Evolutionary conservation across 2,113 vertebrate genomes (phyloP).

Genomic region (Indri indri): DNA sequence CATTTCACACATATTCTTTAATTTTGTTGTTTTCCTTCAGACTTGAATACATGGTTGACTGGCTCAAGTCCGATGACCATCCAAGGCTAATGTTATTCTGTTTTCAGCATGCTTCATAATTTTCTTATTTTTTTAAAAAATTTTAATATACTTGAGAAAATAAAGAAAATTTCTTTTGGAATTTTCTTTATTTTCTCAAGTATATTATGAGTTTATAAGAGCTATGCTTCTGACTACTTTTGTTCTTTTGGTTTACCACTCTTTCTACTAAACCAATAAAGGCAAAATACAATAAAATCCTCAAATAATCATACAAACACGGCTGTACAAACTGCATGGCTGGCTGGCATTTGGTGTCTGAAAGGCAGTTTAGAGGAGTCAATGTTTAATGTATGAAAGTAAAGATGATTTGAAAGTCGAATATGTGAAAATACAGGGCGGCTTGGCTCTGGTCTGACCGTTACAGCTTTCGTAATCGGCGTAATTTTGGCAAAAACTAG

Average conservation of each 20-base stretch:
- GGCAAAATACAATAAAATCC: conserved; percentile 36
- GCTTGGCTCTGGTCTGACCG: conserved; percentile 27
- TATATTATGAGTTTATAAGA: conserved; percentile 6
- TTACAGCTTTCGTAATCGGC: conserved; percentile 46
- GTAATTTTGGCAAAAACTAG: conserved; percentile 52
- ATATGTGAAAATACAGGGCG: conserved; percentile 3
- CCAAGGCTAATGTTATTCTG: not conserved
- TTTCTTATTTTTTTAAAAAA: not conserved
- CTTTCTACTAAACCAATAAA: conserved; percentile 40
- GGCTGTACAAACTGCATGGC: not conserved
- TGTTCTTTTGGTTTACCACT: conserved; percentile 6
- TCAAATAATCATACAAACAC: conserved; percentile 36
- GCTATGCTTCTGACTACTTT: not conserved
- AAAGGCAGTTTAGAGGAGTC: conserved; percentile 20
- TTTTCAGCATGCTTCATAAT: not conserved
- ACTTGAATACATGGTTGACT: not conserved
- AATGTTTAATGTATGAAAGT: not conserved
- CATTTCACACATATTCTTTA: not conserved
- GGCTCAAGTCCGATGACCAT: not conserved
- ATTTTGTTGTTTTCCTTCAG: conserved; percentile 4
- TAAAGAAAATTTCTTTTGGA: too few species aligned
- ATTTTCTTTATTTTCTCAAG: conserved; percentile 25
- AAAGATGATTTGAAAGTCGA: conserved; percentile 50
- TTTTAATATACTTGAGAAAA: too few species aligned
- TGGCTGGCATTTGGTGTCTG: conserved; percentile 26